Conservation (phyloP, 2,888 invertebrate genomes). For the Mesorhabditis spiculigera region DNA sequence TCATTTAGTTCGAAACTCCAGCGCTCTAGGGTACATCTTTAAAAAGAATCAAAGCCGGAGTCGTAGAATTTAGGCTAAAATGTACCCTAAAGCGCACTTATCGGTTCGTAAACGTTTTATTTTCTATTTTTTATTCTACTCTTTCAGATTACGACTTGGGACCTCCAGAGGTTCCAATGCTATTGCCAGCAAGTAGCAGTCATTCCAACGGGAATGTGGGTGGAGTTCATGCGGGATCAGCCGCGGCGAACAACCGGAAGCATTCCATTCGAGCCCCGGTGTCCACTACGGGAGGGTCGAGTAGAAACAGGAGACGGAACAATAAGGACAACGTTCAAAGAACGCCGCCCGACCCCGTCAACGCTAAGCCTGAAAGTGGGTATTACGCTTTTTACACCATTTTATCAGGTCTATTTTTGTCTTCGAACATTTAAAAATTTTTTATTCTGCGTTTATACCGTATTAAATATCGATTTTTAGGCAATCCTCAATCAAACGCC, state of each 20-base stretch:
- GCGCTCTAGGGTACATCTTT: too few relatives aligned
- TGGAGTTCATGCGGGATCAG: background rate
- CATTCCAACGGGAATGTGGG: background rate
- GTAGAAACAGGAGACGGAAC: background rate
- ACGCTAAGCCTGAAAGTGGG: background rate
- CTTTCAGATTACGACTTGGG: background rate
- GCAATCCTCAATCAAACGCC: too few relatives aligned
- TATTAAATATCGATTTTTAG: too few relatives aligned
- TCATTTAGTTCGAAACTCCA: too few relatives aligned
- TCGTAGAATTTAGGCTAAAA: too few relatives aligned
- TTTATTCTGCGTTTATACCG: too few relatives aligned
- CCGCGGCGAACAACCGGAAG: slow-evolving; percentile 5
- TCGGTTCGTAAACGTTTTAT: too few relatives aligned
- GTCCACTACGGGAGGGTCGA: background rate
- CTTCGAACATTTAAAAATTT: background rate
- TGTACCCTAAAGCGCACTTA: too few relatives aligned
- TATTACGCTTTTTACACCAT: background rate
- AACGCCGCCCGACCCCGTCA: background rate
- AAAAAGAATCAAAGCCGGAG: too few relatives aligned
- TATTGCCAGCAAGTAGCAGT: background rate
- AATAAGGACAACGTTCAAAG: background rate
- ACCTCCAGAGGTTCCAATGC: background rate
- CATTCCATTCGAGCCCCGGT: background rate
- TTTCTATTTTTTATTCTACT: background rate
- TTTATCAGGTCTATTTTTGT: background rate